phyloP scores from a whole-genome alignment of 2,888 invertebrate genomes.

The Euspilapteryx auroguttella region DNA sequence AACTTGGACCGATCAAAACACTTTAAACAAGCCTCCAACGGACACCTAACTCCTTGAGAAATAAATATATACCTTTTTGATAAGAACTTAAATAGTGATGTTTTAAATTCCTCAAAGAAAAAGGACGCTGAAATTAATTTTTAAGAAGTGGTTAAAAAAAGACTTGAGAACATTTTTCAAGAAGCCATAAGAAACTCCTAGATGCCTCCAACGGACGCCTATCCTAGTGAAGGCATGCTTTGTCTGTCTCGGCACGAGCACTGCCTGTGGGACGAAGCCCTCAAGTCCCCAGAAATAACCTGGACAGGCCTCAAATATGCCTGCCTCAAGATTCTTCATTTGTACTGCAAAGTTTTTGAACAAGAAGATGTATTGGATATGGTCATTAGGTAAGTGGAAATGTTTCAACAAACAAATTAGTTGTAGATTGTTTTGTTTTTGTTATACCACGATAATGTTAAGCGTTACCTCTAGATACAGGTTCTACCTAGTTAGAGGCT shows the following conservation, averaged over 20 bases:
- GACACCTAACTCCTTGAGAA: too few relatives aligned
- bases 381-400: slow-evolving; percentile 69
- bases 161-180: not conserved
- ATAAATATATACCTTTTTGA: too few relatives aligned
- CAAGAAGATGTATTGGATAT: slow-evolving; percentile 77
- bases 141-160: too few relatives aligned
- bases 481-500: too few relatives aligned
- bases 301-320: slow-evolving; percentile 86
- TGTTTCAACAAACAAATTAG: not conserved
- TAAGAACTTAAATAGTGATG: too few relatives aligned
- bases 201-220: slow-evolving; percentile 53
- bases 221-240: slow-evolving; percentile 50
- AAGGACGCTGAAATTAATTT: too few relatives aligned
- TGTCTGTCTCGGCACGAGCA: slow-evolving; percentile 65
- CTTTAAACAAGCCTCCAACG: too few relatives aligned
- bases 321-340: slow-evolving; percentile 79
- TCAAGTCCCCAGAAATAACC: slow-evolving; percentile 59
- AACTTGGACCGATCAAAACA: too few relatives aligned
- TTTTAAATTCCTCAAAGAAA: too few relatives aligned
- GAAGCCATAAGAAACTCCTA: slow-evolving; percentile 13
- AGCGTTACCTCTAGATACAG: too few relatives aligned
- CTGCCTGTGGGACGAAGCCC: slow-evolving; percentile 63
- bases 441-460: too few relatives aligned
- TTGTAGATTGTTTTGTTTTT: too few relatives aligned
- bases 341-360: slow-evolving; percentile 88